phyloP scores from a whole-genome alignment of 2,888 invertebrate genomes.

The Unio delphinus region DNA sequence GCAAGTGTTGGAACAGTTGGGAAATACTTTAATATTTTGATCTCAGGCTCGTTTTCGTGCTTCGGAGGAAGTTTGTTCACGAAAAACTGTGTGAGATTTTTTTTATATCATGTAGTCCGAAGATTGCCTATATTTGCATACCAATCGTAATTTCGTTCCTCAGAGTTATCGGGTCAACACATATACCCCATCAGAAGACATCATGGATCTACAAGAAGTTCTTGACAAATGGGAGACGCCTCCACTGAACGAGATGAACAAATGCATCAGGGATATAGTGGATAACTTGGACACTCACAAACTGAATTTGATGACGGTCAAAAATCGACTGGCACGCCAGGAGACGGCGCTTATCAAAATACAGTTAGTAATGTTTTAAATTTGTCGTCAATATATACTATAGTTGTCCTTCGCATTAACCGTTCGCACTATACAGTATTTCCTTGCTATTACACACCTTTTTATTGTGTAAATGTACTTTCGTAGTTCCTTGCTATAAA shows the following conservation, averaged over 20 bases:
- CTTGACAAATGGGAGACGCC: constrained; percentile 59
- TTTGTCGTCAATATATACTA: neutral
- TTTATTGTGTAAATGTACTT: too few species aligned
- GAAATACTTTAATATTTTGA: too few species aligned
- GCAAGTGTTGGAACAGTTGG: too few species aligned
- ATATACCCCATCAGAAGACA: constrained; percentile 53
- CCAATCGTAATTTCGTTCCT: too few species aligned
- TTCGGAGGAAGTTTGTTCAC: too few species aligned
- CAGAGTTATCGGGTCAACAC: constrained; percentile 24
- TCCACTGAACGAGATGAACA: constrained; percentile 54
- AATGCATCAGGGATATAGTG: constrained; percentile 49
- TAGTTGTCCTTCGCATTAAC: neutral
- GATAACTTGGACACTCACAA: constrained; percentile 53
- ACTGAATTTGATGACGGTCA: constrained; percentile 51
- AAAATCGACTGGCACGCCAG: constrained; percentile 52
- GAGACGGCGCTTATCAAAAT: constrained; percentile 49
- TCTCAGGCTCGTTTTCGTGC: too few species aligned
- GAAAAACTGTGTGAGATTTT: too few species aligned
- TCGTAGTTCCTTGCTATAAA: too few species aligned
- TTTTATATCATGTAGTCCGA: too few species aligned
- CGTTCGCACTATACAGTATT: neutral
- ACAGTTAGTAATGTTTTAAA: constrained; percentile 38
- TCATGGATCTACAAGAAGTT: constrained; percentile 41
- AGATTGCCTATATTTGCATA: too few species aligned
- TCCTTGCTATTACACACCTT: neutral